phyloP scores from a whole-genome alignment of 2,888 invertebrate genomes.

The Leptogaster cylindrica region DNA sequence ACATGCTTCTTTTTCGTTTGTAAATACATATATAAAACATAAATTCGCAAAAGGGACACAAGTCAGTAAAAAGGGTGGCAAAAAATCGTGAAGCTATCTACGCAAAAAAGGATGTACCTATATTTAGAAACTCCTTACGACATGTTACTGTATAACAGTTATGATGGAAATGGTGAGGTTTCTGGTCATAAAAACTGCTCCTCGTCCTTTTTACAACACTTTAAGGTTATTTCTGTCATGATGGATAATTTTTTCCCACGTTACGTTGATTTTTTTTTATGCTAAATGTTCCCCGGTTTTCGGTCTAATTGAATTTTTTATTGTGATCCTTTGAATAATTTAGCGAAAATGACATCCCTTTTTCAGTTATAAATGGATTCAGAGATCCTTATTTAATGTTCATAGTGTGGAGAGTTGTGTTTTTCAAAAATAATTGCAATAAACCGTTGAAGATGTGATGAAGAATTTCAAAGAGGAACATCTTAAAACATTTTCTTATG shows the following conservation, averaged over 20 bases:
- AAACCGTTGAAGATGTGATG: no score
- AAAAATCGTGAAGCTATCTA: background rate
- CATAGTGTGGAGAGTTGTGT: no score
- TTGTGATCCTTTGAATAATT: no score
- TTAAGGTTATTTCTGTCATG: background rate
- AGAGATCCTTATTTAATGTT: no score
- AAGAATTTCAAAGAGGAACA: no score
- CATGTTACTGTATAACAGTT: slow-evolving; percentile 26
- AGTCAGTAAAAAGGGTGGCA: background rate
- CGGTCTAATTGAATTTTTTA: slow-evolving; percentile 2
- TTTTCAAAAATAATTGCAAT: no score
- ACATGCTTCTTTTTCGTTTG: background rate
- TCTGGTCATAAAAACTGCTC: slow-evolving; percentile 3
- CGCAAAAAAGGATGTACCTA: background rate
- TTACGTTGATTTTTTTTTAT: background rate
- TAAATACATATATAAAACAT: background rate
- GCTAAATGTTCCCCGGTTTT: background rate
- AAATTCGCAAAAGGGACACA: background rate
- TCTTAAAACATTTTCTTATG: no score
- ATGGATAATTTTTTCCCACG: background rate
- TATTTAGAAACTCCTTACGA: background rate
- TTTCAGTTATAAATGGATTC: no score
- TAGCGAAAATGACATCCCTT: no score
- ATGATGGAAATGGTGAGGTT: background rate
- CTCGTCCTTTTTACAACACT: slow-evolving; percentile 7